A percentile compares a stretch with the other conserved stretches of the same genome.
Conservation (phyloP, 2,888 invertebrate genomes). For the Cephus pygmeus region DNA sequence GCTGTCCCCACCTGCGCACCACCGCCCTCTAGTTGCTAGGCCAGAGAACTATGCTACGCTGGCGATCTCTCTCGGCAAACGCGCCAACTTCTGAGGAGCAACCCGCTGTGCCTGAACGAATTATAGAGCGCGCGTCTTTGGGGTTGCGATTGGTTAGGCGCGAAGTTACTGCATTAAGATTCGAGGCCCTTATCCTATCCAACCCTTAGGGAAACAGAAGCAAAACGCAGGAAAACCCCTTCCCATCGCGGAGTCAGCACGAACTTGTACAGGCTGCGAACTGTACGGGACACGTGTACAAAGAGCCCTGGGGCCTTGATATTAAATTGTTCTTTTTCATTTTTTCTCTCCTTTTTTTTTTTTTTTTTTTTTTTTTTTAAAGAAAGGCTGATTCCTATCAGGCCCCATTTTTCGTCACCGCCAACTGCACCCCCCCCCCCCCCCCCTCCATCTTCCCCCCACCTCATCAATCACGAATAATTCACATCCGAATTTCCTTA, state of each 20-base stretch:
- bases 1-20: slow-evolving; percentile 64
- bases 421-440: neutral
- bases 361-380: too few relatives aligned
- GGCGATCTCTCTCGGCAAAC: slow-evolving; percentile 31
- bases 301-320: slow-evolving; percentile 63
- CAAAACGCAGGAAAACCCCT: slow-evolving; percentile 39
- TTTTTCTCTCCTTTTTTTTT: too few relatives aligned
- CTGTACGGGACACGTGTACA: slow-evolving; percentile 25
- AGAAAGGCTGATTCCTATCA: slow-evolving; percentile 44
- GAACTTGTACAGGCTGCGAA: slow-evolving; percentile 30
- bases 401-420: slow-evolving; percentile 42
- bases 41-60: slow-evolving; percentile 25
- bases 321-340: slow-evolving; percentile 28
- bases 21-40: slow-evolving; percentile 55
- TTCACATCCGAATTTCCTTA: too few relatives aligned
- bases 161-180: too few relatives aligned
- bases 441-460: too few relatives aligned
- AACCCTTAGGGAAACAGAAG: too few relatives aligned
- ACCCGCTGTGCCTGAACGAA: neutral
- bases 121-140: too few relatives aligned
- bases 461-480: too few relatives aligned
- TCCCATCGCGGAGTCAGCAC: slow-evolving; percentile 38
- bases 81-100: slow-evolving; percentile 36
- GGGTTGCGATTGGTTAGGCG: too few relatives aligned
- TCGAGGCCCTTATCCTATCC: too few relatives aligned